Evolutionary conservation across 53 echinoderm and acorn worm species (phyloP).

Genomic region (Zoroaster sp.): DNA sequence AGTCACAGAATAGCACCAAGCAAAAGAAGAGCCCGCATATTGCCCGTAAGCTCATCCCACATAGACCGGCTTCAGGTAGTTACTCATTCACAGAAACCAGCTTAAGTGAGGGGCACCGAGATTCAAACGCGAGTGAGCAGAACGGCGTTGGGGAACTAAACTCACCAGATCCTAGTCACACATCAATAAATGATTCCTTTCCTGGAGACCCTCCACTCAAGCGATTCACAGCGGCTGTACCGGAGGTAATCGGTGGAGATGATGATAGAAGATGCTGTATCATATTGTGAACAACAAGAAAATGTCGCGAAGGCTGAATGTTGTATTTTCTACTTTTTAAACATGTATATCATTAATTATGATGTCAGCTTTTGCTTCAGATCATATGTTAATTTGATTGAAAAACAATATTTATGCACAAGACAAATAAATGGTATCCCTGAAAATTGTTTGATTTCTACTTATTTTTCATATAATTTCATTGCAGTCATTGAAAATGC

Average conservation of each 20-base stretch:
- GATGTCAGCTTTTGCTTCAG: not conserved
- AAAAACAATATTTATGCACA: not conserved
- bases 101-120: not conserved
- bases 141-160: slow-evolving; percentile 43
- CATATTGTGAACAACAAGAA: slow-evolving; percentile 20
- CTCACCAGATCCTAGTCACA: not conserved
- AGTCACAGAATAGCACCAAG: slow-evolving; percentile 12
- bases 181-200: slow-evolving; percentile 1
- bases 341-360: not conserved
- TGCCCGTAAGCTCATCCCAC: slow-evolving; percentile 23
- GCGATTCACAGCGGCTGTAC: slow-evolving; percentile 30
- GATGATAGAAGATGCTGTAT: slow-evolving; percentile 56
- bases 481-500: no score
- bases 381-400: not conserved
- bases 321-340: slow-evolving; percentile 39
- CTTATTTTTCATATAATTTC: no score
- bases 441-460: no score
- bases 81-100: slow-evolving; percentile 52
- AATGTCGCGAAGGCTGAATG: slow-evolving; percentile 15
- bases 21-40: slow-evolving; percentile 56
- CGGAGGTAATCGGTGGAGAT: slow-evolving; percentile 44
- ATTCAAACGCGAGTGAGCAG: slow-evolving; percentile 25
- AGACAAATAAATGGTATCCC: no score
- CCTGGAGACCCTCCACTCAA: slow-evolving; percentile 58
- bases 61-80: slow-evolving; percentile 48